Evolutionary conservation across 1,140 invertebrate species (phyloP).

Genomic region (Drosophila micromelanica): DNA sequence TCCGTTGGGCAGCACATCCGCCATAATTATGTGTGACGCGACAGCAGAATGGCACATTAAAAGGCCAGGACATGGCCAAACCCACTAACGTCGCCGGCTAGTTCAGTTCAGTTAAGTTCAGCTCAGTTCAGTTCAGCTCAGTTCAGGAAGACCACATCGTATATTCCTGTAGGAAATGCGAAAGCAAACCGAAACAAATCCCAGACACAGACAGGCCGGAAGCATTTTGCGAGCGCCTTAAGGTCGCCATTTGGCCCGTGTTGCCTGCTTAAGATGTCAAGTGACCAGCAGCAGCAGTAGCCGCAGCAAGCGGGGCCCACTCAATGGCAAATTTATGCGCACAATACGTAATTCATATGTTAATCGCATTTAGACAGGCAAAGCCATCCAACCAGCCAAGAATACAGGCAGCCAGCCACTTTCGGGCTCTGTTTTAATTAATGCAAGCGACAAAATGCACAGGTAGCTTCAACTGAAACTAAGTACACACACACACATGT

Average conservation of each 20-base stretch:
- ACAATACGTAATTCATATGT: conserved; percentile 81
- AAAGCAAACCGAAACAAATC: conserved; percentile 21
- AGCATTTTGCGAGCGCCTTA: conserved; percentile 65
- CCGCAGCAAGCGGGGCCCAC: conserved; percentile 11
- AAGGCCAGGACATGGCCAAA: conserved; percentile 44
- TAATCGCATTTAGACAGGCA: conserved; percentile 60
- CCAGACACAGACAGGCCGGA: conserved; percentile 54
- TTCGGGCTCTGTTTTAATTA: conserved; percentile 68
- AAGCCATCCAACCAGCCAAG: background rate
- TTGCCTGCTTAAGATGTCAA: conserved; percentile 75
- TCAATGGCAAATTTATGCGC: conserved; percentile 79
- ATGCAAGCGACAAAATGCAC: conserved; percentile 71
- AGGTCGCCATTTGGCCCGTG: conserved; percentile 51
- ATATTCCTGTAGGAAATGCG: conserved; percentile 47
- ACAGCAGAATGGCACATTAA: conserved; percentile 71
- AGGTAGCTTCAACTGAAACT: conserved; percentile 38
- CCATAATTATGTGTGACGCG: conserved; percentile 83
- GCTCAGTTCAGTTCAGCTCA: background rate
- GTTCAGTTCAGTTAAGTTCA: conserved; percentile 4
- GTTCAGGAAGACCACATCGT: conserved; percentile 36
- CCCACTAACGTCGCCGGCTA: conserved; percentile 18
- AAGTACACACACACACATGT: conserved; percentile 3
- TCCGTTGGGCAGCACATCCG: conserved; percentile 79
- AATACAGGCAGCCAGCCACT: conserved; percentile 13
- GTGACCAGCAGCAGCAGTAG: conserved; percentile 51